These are phyloP conservation scores for Oncorhynchus nerka DNA, from an alignment of 2,113 vertebrate species.

Conservation along the genomic window DNA sequence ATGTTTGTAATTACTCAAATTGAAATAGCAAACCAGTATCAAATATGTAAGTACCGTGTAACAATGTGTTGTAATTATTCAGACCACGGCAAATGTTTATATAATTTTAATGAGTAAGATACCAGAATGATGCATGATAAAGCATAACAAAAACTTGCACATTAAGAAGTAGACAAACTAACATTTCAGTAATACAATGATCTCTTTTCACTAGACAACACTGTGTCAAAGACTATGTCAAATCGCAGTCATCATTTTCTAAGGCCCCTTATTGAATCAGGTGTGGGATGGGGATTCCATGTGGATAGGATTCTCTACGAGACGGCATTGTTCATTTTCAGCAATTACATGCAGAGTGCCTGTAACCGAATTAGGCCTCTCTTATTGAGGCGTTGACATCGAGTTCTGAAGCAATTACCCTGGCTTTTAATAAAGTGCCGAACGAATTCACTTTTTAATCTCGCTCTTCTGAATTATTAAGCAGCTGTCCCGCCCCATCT, in stretches of 20 bases:
- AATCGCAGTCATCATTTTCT: conserved; percentile 42
- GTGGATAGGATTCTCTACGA: conserved; percentile 17
- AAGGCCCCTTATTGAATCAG: conserved; percentile 26
- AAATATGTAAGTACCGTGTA: too few relatives aligned
- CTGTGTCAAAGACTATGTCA: conserved; percentile 21
- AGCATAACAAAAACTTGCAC: too few relatives aligned
- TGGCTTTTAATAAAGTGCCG: conserved; percentile 72
- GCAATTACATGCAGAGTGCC: conserved; percentile 65
- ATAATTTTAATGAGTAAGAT: too few relatives aligned
- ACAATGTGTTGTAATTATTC: too few relatives aligned
- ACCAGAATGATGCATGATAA: too few relatives aligned
- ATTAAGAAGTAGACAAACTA: conserved; percentile 7
- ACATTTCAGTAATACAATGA: neutral
- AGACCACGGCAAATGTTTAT: too few relatives aligned
- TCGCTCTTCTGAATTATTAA: conserved; percentile 78
- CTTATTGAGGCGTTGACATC: conserved; percentile 69
- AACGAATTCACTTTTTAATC: conserved; percentile 74
- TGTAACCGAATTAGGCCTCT: conserved; percentile 70
- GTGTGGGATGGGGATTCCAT: neutral
- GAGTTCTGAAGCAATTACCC: conserved; percentile 76
- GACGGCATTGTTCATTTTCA: conserved; percentile 61
- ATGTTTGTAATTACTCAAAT: too few relatives aligned
- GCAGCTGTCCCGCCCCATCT: conserved; percentile 56
- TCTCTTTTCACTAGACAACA: neutral
- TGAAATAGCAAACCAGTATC: too few relatives aligned